phyloP scores from a whole-genome alignment of 2,797 vertebrate species.

The Odontamblyopus rebecca region DNA sequence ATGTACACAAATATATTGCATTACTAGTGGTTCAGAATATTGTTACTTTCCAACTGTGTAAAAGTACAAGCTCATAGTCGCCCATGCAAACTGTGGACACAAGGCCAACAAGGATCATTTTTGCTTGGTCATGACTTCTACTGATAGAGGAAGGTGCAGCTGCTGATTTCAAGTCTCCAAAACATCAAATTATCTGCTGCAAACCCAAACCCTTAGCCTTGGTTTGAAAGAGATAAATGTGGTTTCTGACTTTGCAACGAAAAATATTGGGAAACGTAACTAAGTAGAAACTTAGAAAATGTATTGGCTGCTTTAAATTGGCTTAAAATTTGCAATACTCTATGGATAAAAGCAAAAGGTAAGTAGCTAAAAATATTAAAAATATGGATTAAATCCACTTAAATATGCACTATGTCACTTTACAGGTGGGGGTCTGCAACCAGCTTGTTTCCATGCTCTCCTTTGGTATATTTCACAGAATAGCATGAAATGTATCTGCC shows the following conservation, averaged over 20 bases:
- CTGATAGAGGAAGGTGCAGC: constrained; percentile 53
- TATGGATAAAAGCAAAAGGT: not conserved
- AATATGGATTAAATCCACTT: not conserved
- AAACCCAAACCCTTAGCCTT: constrained; percentile 59
- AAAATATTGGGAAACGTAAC: not conserved
- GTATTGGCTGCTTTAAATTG: not conserved
- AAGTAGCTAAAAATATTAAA: not conserved
- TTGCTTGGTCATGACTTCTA: constrained; percentile 17
- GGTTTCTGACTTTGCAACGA: not conserved
- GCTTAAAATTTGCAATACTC: not conserved
- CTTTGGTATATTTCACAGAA: no score
- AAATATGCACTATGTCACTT: not conserved
- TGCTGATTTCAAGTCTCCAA: constrained; percentile 51
- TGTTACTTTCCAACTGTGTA: not conserved
- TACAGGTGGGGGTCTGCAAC: no score
- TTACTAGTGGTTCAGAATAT: not conserved
- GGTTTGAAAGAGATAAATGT: constrained; percentile 22
- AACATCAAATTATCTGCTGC: constrained; percentile 53
- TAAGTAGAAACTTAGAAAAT: no score
- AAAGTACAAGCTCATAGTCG: constrained; percentile 3
- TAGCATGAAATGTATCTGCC: no score
- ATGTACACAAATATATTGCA: not conserved
- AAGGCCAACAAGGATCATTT: constrained; percentile 38
- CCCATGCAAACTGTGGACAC: constrained; percentile 11
- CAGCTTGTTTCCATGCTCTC: no score